Evolutionary conservation across 2,113 vertebrate species (phyloP).

Genomic region (Eclectus roratus): DNA sequence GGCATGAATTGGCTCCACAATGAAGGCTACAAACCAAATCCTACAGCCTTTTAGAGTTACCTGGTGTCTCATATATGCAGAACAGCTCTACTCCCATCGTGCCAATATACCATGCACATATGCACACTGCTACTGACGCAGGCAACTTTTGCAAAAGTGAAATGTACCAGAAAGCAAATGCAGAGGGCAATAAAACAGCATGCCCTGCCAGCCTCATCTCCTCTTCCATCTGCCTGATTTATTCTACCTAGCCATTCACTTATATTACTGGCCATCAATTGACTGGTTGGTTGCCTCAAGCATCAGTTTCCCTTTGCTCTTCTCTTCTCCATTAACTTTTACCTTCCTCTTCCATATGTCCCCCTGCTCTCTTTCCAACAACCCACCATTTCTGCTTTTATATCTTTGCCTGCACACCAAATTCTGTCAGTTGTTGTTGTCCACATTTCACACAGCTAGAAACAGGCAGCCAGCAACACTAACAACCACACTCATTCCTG

Average conservation of each 20-base stretch:
- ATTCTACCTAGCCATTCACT: not conserved
- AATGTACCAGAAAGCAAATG: not conserved
- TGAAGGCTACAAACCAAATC: not conserved
- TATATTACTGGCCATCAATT: not conserved
- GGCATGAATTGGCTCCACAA: not conserved
- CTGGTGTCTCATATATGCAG: fast-evolving
- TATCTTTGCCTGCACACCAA: not conserved
- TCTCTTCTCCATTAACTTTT: not conserved
- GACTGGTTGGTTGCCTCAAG: not conserved
- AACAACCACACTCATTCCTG: not conserved
- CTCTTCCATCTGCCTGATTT: not conserved
- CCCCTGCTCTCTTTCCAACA: not conserved
- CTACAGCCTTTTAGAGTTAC: not conserved
- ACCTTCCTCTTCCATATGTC: not conserved
- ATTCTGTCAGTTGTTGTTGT: fast-evolving
- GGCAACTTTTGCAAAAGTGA: not conserved
- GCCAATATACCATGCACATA: fast-evolving
- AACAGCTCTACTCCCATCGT: not conserved
- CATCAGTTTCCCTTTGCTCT: not conserved
- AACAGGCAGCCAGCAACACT: not conserved
- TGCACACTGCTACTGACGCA: not conserved
- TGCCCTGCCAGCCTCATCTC: not conserved
- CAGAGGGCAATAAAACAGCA: not conserved
- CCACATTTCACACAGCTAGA: not conserved
- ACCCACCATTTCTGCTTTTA: not conserved